Evolutionary conservation across 2,888 invertebrate genomes (phyloP).

Genomic region (Mongoloraphidia duomilia): DNA sequence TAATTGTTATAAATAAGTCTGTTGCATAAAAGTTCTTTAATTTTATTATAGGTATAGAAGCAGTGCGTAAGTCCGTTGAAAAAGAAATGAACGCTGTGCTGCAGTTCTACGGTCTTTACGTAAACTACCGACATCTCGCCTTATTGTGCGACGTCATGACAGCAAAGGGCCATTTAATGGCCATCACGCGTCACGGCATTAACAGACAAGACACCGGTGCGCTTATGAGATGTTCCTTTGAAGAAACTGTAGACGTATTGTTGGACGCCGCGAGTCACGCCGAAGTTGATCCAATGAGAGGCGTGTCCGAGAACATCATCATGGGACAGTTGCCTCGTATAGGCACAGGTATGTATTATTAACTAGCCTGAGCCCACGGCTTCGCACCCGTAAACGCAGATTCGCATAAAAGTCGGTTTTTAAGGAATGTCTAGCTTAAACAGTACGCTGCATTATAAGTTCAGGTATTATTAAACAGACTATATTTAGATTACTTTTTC

Average conservation of each 20-base stretch:
- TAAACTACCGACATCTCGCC: conserved; percentile 98
- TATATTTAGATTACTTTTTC: no score
- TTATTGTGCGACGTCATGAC: conserved; percentile 99
- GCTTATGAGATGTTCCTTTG: conserved; percentile 99
- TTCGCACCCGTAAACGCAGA: no score
- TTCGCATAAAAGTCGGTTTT: no score
- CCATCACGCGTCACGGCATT: conserved; percentile 99
- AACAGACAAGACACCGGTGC: conserved; percentile 97
- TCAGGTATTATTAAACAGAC: no score
- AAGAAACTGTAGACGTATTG: conserved; percentile 97
- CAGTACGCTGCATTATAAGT: neutral
- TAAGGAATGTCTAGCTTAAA: no score
- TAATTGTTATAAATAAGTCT: no score
- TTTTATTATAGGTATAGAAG: conserved; percentile 75
- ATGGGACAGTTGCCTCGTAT: conserved; percentile 95
- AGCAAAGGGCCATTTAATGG: conserved; percentile 99
- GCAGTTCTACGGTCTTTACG: conserved; percentile 98
- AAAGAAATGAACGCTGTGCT: conserved; percentile 99
- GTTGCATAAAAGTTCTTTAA: no score
- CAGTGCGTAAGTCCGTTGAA: conserved; percentile 97
- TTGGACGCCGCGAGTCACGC: conserved; percentile 98
- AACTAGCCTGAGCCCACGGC: neutral
- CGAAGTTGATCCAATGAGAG: conserved; percentile 96
- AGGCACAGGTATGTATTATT: conserved; percentile 57
- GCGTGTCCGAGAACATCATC: conserved; percentile 98